Evolutionary conservation across 2,888 invertebrate species (phyloP).

Genomic region (Tipula confusa): DNA sequence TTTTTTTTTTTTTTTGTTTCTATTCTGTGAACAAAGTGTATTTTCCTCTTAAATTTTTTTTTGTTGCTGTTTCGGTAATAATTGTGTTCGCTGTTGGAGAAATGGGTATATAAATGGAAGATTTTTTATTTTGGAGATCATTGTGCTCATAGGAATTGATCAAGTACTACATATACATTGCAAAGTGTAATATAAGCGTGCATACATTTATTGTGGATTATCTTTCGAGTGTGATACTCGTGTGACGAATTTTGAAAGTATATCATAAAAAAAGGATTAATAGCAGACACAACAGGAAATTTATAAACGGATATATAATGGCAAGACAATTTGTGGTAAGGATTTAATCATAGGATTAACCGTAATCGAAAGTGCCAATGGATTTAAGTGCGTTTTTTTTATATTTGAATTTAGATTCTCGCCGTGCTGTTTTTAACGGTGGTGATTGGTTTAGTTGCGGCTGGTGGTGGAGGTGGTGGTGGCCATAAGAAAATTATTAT

Average conservation of each 20-base stretch:
- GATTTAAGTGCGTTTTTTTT: slow-evolving; percentile 35
- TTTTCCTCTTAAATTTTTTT: neutral
- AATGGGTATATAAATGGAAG: neutral
- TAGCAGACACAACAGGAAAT: neutral
- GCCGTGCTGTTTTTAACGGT: slow-evolving; percentile 50
- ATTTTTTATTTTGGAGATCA: slow-evolving; percentile 6
- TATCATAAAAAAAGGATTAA: neutral
- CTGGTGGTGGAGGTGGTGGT: slow-evolving; percentile 51
- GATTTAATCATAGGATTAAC: neutral
- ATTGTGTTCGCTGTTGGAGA: neutral
- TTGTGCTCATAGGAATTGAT: neutral
- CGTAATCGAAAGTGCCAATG: neutral
- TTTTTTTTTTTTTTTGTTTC: neutral
- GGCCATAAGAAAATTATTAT: slow-evolving; percentile 69
- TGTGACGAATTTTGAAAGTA: neutral
- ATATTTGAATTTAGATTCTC: slow-evolving; percentile 35
- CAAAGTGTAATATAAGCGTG: neutral
- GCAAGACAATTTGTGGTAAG: neutral
- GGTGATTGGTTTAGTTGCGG: slow-evolving; percentile 48
- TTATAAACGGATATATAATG: neutral
- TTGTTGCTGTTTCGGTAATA: neutral
- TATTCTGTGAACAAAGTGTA: neutral
- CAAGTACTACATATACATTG: neutral
- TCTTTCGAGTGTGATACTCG: neutral
- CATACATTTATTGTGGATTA: neutral